A percentile compares a stretch with the other conserved stretches of the same genome.
Evolutionary conservation across 1,140 invertebrate genomes (phyloP).

Genomic region (Planococcus citri): DNA sequence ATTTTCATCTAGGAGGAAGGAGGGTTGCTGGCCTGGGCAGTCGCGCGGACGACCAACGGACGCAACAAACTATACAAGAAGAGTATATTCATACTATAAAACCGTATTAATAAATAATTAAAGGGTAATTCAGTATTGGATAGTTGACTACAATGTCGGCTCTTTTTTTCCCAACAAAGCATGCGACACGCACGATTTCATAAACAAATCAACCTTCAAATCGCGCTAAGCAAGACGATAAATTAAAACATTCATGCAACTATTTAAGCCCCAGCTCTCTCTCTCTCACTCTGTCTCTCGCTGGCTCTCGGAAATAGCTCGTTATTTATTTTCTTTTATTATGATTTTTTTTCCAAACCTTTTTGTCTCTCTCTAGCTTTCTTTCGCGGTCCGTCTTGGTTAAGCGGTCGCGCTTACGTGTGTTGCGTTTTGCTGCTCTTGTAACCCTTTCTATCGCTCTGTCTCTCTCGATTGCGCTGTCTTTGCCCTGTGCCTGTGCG

Average conservation of each 20-base stretch:
- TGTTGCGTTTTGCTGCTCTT: too few species aligned
- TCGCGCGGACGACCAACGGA: too few species aligned
- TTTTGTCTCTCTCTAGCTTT: too few species aligned
- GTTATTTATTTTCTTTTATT: neutral
- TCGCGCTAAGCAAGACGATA: constrained; percentile 24
- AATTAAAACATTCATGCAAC: constrained; percentile 25
- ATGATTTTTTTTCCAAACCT: constrained; percentile 2
- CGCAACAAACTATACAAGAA: too few species aligned
- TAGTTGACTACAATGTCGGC: constrained; percentile 2
- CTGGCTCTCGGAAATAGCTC: neutral
- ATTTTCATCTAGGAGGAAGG: too few species aligned
- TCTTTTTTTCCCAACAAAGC: constrained; percentile 22
- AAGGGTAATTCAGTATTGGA: constrained; percentile 6
- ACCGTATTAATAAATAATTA: constrained; percentile 8
- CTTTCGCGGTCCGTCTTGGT: too few species aligned
- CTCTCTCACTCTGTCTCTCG: neutral
- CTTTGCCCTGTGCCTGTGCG: too few species aligned
- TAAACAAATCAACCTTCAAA: constrained; percentile 26
- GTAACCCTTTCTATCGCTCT: too few species aligned
- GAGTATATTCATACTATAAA: neutral
- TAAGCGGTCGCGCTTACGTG: too few species aligned
- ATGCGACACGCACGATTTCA: constrained; percentile 25
- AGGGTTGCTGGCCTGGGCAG: too few species aligned
- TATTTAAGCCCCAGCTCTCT: neutral
- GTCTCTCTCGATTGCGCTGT: too few species aligned